Evolutionary conservation across 2,113 vertebrate species (phyloP).

Genomic region (Festucalex cinctus): DNA sequence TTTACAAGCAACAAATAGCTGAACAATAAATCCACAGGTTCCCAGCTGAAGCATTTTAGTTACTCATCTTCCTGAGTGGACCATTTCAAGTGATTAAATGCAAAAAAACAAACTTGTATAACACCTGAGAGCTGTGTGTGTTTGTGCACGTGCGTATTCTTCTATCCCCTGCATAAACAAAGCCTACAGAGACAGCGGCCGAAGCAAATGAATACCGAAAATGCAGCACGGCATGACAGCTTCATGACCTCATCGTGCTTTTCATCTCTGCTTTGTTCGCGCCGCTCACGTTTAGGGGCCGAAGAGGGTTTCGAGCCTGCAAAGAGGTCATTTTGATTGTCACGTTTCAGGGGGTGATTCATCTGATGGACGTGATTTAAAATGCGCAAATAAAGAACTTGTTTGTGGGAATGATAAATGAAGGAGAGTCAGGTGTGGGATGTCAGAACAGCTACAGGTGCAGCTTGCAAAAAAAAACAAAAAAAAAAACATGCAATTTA

Average conservation of each 20-base stretch:
- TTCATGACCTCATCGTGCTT: slow-evolving; percentile 47
- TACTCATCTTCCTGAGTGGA: not conserved
- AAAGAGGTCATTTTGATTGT: not conserved
- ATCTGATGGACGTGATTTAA: slow-evolving; percentile 29
- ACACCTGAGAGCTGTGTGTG: not conserved
- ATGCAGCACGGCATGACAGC: slow-evolving; percentile 19
- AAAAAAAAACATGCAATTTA: slow-evolving; percentile 2
- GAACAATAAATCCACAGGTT: not conserved
- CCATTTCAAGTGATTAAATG: slow-evolving; percentile 5
- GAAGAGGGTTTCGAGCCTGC: slow-evolving; percentile 1
- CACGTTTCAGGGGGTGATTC: slow-evolving; percentile 13
- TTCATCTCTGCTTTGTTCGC: slow-evolving; percentile 40
- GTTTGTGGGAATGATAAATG: not conserved
- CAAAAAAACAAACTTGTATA: slow-evolving; percentile 1
- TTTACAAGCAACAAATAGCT: not conserved
- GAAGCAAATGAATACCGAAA: slow-evolving; percentile 35
- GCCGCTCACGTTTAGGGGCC: slow-evolving; percentile 22
- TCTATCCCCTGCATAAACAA: slow-evolving; percentile 26
- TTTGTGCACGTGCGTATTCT: slow-evolving; percentile 3
- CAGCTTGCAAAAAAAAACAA: slow-evolving; percentile 15
- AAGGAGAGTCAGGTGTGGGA: slow-evolving; percentile 41
- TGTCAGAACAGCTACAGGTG: slow-evolving; percentile 43
- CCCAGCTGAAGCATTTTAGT: not conserved
- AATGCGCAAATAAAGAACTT: slow-evolving; percentile 33
- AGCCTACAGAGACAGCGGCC: slow-evolving; percentile 15